These are phyloP conservation scores for Pseudochaenichthys georgianus DNA, from an alignment of 2,797 vertebrate species.

Conservation along the genomic window DNA sequence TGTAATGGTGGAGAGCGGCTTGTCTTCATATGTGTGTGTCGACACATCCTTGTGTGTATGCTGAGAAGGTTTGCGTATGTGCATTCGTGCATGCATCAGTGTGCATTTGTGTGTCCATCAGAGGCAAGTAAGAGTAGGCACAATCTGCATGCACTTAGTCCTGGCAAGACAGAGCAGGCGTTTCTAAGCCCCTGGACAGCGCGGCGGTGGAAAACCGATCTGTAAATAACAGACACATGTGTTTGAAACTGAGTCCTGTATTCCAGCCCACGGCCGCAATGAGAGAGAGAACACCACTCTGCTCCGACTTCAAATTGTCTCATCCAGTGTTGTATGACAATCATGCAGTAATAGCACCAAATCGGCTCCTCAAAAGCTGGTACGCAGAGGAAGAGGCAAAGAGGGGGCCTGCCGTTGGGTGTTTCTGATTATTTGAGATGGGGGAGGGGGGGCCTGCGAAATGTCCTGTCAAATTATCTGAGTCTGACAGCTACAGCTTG, in stretches of 20 bases:
- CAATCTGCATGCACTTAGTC: slow-evolving; percentile 84
- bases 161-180: slow-evolving; percentile 78
- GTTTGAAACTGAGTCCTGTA: slow-evolving; percentile 79
- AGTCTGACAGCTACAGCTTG: slow-evolving; percentile 95
- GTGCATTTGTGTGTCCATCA: slow-evolving; percentile 52
- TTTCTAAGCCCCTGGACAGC: slow-evolving; percentile 76
- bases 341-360: slow-evolving; percentile 94
- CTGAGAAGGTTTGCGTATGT: slow-evolving; percentile 35
- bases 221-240: slow-evolving; percentile 86
- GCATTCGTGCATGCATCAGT: slow-evolving; percentile 27
- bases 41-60: slow-evolving; percentile 26
- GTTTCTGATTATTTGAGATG: slow-evolving; percentile 97
- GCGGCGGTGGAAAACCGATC: slow-evolving; percentile 80
- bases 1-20: slow-evolving; percentile 57
- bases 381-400: slow-evolving; percentile 59
- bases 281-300: slow-evolving; percentile 70
- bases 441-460: slow-evolving; percentile 93
- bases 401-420: slow-evolving; percentile 83
- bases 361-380: slow-evolving; percentile 89
- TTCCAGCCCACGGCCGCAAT: slow-evolving; percentile 76
- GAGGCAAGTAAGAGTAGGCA: slow-evolving; percentile 60
- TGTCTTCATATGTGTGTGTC: slow-evolving; percentile 50
- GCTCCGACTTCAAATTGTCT: slow-evolving; percentile 78
- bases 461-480: slow-evolving; percentile 96
- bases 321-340: slow-evolving; percentile 88